Evolutionary conservation across 2,113 vertebrate species (phyloP).

Genomic region (Serinus canaria): DNA sequence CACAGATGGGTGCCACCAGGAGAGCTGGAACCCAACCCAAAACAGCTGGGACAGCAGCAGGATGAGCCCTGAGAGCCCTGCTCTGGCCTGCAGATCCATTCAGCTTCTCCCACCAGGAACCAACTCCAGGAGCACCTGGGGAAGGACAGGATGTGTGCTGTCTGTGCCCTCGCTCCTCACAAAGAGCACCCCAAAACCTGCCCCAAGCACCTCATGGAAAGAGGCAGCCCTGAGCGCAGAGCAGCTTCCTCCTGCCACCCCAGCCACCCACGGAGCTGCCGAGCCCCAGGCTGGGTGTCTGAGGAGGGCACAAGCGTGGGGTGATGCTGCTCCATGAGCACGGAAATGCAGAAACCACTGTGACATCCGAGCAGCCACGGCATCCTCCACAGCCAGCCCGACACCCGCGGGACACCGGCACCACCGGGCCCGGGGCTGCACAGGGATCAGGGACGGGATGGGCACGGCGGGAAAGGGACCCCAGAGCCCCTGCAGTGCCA

Average conservation of each 20-base stretch:
- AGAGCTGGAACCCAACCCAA: background rate
- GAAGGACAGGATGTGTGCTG: background rate
- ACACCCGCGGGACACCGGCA: background rate
- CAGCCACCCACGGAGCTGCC: background rate
- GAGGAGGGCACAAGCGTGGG: background rate
- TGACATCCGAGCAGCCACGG: background rate
- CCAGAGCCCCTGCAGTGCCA: background rate
- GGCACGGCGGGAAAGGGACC: background rate
- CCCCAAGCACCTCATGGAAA: background rate
- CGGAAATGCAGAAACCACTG: background rate
- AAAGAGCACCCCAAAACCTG: background rate
- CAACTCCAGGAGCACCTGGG: background rate
- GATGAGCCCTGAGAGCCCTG: background rate
- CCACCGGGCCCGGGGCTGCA: rapidly evolving
- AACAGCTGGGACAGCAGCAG: background rate
- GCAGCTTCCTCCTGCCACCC: background rate
- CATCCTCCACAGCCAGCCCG: rapidly evolving
- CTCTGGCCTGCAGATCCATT: rapidly evolving
- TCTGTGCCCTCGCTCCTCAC: background rate
- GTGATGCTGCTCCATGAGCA: rapidly evolving
- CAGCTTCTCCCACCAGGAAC: background rate
- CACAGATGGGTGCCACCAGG: background rate
- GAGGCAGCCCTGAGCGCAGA: rapidly evolving
- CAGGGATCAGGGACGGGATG: rapidly evolving
- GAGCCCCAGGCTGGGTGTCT: background rate